phyloP scores from a whole-genome alignment of 2,888 invertebrate genomes.

The Belgica antarctica region DNA sequence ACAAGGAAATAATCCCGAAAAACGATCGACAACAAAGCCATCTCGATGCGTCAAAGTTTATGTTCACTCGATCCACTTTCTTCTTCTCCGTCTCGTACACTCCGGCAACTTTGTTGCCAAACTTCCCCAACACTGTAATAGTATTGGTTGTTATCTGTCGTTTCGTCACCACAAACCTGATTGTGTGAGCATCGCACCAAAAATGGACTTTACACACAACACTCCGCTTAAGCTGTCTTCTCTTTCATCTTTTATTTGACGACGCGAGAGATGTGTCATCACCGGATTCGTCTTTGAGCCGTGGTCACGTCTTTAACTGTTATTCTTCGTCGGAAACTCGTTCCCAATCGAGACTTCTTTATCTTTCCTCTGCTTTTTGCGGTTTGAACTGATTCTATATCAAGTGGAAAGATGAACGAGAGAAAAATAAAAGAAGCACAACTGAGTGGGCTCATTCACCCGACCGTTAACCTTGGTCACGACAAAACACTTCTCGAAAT shows the following conservation, averaged over 20 bases:
- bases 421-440: neutral
- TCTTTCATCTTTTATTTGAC: neutral
- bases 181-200: constrained; percentile 8
- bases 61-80: constrained; percentile 1
- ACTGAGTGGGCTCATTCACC: constrained; percentile 26
- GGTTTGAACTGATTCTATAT: no score
- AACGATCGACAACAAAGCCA: neutral
- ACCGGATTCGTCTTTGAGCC: neutral
- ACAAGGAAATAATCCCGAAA: constrained; percentile 22
- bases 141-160: neutral
- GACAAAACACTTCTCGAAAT: neutral
- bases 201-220: constrained; percentile 14
- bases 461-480: constrained; percentile 25
- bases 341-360: no score
- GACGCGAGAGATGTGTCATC: constrained; percentile 2
- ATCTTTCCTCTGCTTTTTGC: no score
- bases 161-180: constrained; percentile 18
- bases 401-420: neutral
- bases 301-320: constrained; percentile 4
- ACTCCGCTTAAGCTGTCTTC: neutral
- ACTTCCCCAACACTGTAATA: neutral
- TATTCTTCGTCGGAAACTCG: constrained; percentile 15
- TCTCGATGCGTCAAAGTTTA: neutral
- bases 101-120: neutral
- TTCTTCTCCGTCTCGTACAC: neutral